These are phyloP conservation scores for Petrosia ficiformis DNA, from an alignment of 37 sponge, comb jelly and placozoan species.

Conservation along the genomic window DNA sequence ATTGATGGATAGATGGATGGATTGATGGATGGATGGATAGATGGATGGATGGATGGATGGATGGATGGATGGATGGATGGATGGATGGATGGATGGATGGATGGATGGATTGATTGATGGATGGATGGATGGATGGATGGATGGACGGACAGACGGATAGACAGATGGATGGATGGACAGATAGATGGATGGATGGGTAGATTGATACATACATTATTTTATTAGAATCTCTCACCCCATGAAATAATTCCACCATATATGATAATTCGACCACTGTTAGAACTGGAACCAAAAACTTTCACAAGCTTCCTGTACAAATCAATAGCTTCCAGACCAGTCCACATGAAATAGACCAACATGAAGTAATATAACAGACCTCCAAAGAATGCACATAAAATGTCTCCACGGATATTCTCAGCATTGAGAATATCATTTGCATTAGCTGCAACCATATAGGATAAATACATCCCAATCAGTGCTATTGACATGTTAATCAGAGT, in stretches of 20 bases:
- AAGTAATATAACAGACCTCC: conserved; percentile 62
- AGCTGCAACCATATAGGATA: conserved; percentile 38
- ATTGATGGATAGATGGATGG: conserved; percentile 29
- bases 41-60: neutral
- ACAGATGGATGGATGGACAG: conserved; percentile 9
- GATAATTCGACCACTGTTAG: neutral
- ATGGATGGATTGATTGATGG: conserved; percentile 23
- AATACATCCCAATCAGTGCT: conserved; percentile 52
- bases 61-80: neutral
- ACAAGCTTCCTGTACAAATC: conserved; percentile 54
- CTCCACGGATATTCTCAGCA: neutral
- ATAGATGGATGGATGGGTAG: neutral
- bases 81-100: neutral
- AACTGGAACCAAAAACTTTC: conserved; percentile 20
- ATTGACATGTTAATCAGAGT: conserved; percentile 55
- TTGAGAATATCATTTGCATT: conserved; percentile 1
- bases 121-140: neutral
- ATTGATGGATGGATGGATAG: conserved; percentile 9
- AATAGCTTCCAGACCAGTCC: conserved; percentile 60
- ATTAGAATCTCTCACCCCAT: conserved; percentile 42
- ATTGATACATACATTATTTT: too few species aligned
- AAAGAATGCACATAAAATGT: conserved; percentile 32
- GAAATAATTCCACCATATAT: conserved; percentile 20
- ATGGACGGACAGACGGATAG: conserved; percentile 13
- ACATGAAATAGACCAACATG: conserved; percentile 58